Base-by-base conservation (phyloP, 2,113 vertebrate species). In the Haliaeetus leucogaster region DNA sequence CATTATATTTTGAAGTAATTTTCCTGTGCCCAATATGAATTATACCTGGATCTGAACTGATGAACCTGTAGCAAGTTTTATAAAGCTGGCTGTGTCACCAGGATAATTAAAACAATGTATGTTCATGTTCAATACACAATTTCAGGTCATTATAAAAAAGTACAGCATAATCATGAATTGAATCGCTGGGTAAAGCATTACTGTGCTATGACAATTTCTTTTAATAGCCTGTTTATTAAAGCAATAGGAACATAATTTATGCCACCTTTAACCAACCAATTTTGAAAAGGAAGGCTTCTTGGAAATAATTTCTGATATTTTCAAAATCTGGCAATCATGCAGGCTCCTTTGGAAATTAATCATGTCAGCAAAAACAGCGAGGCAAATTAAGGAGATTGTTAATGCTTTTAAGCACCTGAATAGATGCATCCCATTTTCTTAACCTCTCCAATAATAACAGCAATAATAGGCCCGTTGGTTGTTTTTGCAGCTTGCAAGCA, bases 281-380 rank as follows among this genome's bases (percentile, higher is more conserved):
- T 94, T 73, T 78, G 66, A 61, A 89, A 93, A 88, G 65, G 43
- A 95, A 84, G 16, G 4, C n/a, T 82, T 93, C 91, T 67, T 59
- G 25, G 53, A 89, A 93, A 86, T 32, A 1, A 68, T 91, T 86
- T 61, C 48, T 6, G 9, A 7, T 81, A 43, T 91, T 89, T 97
- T 83, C 82, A 89, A 97, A 95, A 84, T 95, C 48, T 95, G 68
- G 23, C 79, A 92, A 89, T 82, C 71, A 38, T 32, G 38, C 16
- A 82, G 34, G 59, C 83, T 91, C 77, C 70, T 85, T 85, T 77
- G 67, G 42, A 95, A 95, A 63, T 52, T 42, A 85, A 81, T 87
- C 62, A 73, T 22, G 42, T 82, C 94, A 91, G 42, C 40, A 32
- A 83, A 59, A 93, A 36, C 20, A 87, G 63, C 0, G 14, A 94